Conservation (phyloP, 2,797 vertebrate species). For the Balearica regulorum region DNA sequence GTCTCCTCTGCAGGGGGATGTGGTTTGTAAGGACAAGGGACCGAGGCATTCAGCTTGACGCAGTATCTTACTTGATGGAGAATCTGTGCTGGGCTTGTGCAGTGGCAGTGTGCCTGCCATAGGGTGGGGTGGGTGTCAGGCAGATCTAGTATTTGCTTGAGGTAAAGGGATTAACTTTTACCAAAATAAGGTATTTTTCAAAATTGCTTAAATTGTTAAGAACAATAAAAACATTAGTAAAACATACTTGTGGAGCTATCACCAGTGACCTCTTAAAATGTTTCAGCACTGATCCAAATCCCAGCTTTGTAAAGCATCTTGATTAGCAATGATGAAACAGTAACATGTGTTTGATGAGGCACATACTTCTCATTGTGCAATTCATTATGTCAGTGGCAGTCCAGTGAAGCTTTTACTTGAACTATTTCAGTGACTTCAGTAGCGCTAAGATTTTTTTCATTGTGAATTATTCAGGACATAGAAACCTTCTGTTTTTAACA, state of each 20-base stretch:
- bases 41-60: neutral
- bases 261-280: neutral
- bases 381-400: neutral
- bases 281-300: neutral
- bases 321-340: neutral
- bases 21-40: neutral
- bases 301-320: neutral
- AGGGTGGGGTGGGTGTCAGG: neutral
- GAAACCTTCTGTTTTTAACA: neutral
- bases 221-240: neutral
- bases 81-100: neutral
- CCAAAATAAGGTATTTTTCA: neutral
- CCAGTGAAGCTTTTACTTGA: neutral
- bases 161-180: neutral
- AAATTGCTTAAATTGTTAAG: neutral
- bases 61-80: neutral
- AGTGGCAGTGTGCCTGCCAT: neutral
- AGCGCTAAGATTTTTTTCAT: neutral
- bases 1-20: neutral
- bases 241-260: neutral
- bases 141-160: neutral
- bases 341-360: conserved; percentile 13
- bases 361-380: neutral
- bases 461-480: conserved; percentile 29
- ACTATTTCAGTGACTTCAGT: neutral